phyloP scores from a whole-genome alignment of 2,888 invertebrate genomes.

The Thumatha senex region DNA sequence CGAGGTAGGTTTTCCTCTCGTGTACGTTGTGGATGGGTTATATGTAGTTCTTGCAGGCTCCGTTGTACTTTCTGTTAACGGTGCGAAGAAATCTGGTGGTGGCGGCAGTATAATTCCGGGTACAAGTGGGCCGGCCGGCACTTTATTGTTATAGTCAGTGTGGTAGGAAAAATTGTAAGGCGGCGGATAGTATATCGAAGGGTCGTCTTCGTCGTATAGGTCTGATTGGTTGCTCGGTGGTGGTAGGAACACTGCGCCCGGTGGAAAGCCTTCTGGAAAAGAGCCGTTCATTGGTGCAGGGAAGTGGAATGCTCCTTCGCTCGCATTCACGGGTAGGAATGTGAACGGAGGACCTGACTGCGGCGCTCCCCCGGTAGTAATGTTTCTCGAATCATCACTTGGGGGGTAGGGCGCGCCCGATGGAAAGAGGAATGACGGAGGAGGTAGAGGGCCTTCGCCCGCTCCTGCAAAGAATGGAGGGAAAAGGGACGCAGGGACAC shows the following conservation, averaged over 20 bases:
- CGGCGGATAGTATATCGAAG: constrained; percentile 95
- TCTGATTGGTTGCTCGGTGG: constrained; percentile 90
- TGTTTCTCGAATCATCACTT: constrained; percentile 86
- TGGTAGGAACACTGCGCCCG: constrained; percentile 84
- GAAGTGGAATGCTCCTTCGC: constrained; percentile 82
- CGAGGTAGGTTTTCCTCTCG: constrained; percentile 61
- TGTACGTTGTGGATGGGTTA: constrained; percentile 51
- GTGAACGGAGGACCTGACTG: constrained; percentile 85
- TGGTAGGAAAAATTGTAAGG: constrained; percentile 94
- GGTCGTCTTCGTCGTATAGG: constrained; percentile 94
- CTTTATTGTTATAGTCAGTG: constrained; percentile 89
- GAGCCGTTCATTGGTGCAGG: constrained; percentile 82
- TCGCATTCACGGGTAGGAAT: constrained; percentile 84
- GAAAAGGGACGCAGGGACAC: constrained; percentile 87
- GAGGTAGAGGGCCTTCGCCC: constrained; percentile 80
- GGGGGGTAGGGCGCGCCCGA: constrained; percentile 80
- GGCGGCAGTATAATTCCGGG: constrained; percentile 95
- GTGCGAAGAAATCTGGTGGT: constrained; percentile 93
- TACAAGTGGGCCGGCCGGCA: constrained; percentile 93
- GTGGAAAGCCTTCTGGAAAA: constrained; percentile 82
- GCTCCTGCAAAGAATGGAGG: constrained; percentile 86
- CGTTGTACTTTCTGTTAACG: constrained; percentile 82
- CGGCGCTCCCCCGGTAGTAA: constrained; percentile 86
- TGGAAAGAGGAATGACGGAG: constrained; percentile 84
- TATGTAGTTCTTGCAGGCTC: constrained; percentile 56